Percentiles rank a stretch among this genome's conserved stretches.
phyloP scores from a whole-genome alignment of 2,797 vertebrate genomes.

The Paedocypris micromegethes region DNA sequence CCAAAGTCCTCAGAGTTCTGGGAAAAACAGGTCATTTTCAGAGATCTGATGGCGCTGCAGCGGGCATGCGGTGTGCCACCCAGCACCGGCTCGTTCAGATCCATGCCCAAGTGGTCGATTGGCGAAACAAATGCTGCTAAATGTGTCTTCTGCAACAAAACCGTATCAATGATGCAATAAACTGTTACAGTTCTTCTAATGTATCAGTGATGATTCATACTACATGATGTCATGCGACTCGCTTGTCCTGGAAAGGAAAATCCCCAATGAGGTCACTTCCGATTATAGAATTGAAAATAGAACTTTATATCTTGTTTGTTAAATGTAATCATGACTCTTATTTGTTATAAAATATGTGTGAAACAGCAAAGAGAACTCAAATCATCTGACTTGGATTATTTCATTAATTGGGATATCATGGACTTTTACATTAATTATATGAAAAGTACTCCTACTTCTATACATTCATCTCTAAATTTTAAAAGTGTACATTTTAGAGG shows the following conservation, averaged over 20 bases:
- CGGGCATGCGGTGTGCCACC: slow-evolving; percentile 13
- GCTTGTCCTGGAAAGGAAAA: slow-evolving; percentile 29
- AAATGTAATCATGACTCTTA: neutral
- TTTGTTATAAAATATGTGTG: too few species aligned
- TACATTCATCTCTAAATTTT: too few species aligned
- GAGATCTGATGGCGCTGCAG: slow-evolving; percentile 34
- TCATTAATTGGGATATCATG: too few species aligned
- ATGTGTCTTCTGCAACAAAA: slow-evolving; percentile 16
- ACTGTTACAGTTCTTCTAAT: neutral
- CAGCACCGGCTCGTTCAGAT: slow-evolving; percentile 3
- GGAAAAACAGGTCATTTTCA: slow-evolving; percentile 41
- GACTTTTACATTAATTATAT: too few species aligned
- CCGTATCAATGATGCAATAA: neutral
- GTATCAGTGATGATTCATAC: slow-evolving; percentile 10
- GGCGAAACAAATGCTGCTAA: slow-evolving; percentile 2
- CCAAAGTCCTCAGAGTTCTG: slow-evolving; percentile 42
- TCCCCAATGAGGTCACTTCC: slow-evolving; percentile 34
- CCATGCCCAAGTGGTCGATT: slow-evolving; percentile 5
- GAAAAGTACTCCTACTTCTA: too few species aligned
- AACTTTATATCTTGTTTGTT: slow-evolving; percentile 20
- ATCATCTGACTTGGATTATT: too few species aligned
- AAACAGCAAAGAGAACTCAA: too few species aligned
- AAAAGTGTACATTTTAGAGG: too few species aligned
- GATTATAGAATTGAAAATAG: slow-evolving; percentile 36
- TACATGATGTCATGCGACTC: slow-evolving; percentile 18